These are phyloP conservation scores for Lasioglossum albipes DNA, from an alignment of 1,140 invertebrate genomes.

Conservation along the genomic window DNA sequence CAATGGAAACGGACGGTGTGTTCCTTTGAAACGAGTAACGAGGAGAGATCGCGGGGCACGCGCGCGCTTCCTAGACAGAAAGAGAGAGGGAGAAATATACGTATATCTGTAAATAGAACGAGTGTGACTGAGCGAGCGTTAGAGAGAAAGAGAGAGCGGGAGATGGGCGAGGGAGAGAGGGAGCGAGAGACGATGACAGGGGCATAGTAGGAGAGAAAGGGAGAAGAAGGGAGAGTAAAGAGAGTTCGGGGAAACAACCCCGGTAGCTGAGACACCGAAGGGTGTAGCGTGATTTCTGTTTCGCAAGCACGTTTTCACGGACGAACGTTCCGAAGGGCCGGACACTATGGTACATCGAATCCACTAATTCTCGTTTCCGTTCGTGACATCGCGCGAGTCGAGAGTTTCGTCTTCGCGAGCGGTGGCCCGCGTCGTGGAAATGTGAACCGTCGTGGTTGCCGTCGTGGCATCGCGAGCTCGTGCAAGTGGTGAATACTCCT, in stretches of 20 bases:
- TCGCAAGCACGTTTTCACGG: conserved; percentile 31
- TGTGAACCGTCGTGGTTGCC: conserved; percentile 15
- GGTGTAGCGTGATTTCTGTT: conserved; percentile 59
- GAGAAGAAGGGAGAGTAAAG: conserved; percentile 37
- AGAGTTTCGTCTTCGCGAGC: conserved; percentile 15
- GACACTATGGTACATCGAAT: conserved; percentile 34
- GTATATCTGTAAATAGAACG: background rate
- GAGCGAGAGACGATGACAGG: background rate
- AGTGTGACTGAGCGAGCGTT: conserved; percentile 12
- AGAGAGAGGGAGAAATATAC: conserved; percentile 1
- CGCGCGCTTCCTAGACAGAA: conserved; percentile 15
- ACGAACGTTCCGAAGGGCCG: conserved; percentile 36
- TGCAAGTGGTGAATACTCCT: conserved; percentile 30
- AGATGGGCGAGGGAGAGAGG: background rate
- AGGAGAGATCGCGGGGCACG: conserved; percentile 29
- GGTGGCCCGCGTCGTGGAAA: conserved; percentile 28
- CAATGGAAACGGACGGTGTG: conserved; percentile 7
- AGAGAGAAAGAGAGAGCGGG: conserved; percentile 31
- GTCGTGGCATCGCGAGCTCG: conserved; percentile 21
- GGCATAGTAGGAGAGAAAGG: conserved; percentile 33
- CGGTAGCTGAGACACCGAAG: conserved; percentile 51
- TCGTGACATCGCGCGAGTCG: conserved; percentile 43
- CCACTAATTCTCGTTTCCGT: conserved; percentile 29
- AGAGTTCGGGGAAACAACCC: conserved; percentile 60
- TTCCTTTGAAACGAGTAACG: conserved; percentile 2